Evolutionary conservation across 2,113 vertebrate genomes (phyloP), one percentile per base, ranked within the genome.

Genomic region (Cynopterus brachyotis): DNA sequence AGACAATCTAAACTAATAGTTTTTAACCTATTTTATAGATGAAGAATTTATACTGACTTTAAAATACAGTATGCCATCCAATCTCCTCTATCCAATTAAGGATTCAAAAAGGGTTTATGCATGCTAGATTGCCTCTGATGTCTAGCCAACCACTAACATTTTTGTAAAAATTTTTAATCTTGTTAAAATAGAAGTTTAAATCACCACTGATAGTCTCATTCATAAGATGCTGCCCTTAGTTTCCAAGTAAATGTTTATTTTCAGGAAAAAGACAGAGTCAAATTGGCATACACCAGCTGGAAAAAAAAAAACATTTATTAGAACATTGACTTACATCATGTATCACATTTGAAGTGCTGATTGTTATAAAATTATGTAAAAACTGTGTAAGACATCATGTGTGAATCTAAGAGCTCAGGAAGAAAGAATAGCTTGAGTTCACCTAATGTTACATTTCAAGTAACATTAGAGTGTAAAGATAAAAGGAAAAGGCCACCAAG

Each of bases 391-490:
- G 35, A 30, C 55, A 40, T 47, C 26, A 87, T 50, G 11, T 67
- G 8, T 70, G 9, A 88, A 7, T 45, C 62, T 35, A 47, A 80
- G 70, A 30, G 40, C 30, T 50, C 70, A 69, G 78, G 70, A 89
- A 64, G 72, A 70, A 89, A 57, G 73, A 30, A 17, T 4, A 47
- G 2, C 50, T 93, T 55, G 50, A 75, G 20, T 32, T 93, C 12
- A 16, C 50, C 60, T 78, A 79, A 79, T 91, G 64, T 76, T 87
- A 91, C 53, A 45, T 94, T 84, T 94, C 53, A 88, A 92, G 50
- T 73, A 94, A 93, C n/a, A n/a, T n/a, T n/a, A n/a, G 85, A 92
- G 86, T 66, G n/a, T 70, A 93, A 80, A 96, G 73, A 94, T 94
- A 91, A 96, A 94, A 90, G 50, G n/a, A 84, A 94, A 97, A 91